These are phyloP conservation scores for Amblyjoppa proteus DNA, from an alignment of 2,888 invertebrate species.

Conservation along the genomic window DNA sequence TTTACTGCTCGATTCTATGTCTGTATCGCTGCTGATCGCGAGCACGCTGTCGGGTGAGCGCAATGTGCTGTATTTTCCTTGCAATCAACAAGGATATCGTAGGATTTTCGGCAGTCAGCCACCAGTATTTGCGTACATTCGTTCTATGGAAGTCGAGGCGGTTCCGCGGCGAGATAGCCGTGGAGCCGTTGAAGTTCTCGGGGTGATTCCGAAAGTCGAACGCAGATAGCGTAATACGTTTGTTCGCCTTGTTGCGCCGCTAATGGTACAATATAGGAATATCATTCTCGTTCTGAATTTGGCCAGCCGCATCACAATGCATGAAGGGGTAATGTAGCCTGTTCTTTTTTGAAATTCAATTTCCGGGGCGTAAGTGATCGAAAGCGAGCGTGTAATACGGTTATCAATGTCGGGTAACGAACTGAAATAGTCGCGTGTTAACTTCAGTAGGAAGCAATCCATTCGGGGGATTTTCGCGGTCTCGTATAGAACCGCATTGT, in stretches of 20 bases:
- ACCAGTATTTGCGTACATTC: constrained; percentile 3
- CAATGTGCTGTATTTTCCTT: not conserved
- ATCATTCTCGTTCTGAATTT: constrained; percentile 35
- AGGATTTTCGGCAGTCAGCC: not conserved
- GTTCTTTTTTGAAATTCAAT: not conserved
- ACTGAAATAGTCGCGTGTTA: too few species aligned
- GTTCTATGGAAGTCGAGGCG: constrained; percentile 4
- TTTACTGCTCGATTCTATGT: too few species aligned
- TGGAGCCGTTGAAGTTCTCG: not conserved
- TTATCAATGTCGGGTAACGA: too few species aligned
- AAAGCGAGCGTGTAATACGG: too few species aligned
- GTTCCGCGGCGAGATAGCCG: not conserved
- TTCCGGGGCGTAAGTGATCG: too few species aligned
- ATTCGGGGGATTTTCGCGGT: too few species aligned
- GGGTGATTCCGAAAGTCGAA: not conserved
- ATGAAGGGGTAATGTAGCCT: constrained; percentile 48
- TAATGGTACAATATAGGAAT: constrained; percentile 45
- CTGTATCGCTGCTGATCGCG: too few species aligned
- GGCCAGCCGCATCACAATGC: not conserved
- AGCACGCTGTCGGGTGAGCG: too few species aligned
- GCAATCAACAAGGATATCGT: not conserved
- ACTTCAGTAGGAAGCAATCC: too few species aligned
- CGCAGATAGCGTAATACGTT: not conserved
- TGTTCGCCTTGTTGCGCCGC: constrained; percentile 44
- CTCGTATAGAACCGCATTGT: too few species aligned